Evolutionary conservation across 2,888 invertebrate genomes (phyloP), one percentile per base, ranked within the genome.

Genomic region (Dicyrtomina minuta): DNA sequence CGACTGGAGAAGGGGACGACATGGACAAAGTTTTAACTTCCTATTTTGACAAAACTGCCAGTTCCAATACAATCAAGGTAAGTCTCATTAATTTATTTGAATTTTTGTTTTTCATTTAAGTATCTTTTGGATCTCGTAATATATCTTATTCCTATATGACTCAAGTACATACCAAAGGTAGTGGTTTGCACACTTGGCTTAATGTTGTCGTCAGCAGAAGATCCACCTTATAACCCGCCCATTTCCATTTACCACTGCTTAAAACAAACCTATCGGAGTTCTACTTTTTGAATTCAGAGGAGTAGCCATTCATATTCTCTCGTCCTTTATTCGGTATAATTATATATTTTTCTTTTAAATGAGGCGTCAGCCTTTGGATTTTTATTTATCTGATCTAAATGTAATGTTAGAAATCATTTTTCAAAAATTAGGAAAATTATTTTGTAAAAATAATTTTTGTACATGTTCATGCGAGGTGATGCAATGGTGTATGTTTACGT

Each of bases 21-120:
- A 78, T 78, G 78, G 78, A 78, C 62, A 78, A 78, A 69, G 78
- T 78, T 49, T 73, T 78, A 12, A 78, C 78, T 41, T 76, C 76
- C 24, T 78, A 78, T 67, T 78, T 78, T 71, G 78, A 78, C 72
- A 78, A 78, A 70, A 77, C 78, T 24, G 78, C 76, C 68, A 78
- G 76, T 71, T 78, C 78, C 58, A 77, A 77, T 59, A 78, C 78
- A 27, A 78, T 78, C 39, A 78, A 78, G 72, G 78, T 78, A 65
- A 70, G 73, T 64, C 33, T 1, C 15, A 46, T 46, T 46, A 4
- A 15, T 27, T 10, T 27, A 58, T 58, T 22, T 12, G 20, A 56
- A 56, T 10, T 41, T 8, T 24, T 33, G 3, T 27, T 17, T 53
- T 53, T 46, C 5, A 17, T 4, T 46, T 46, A 17, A 46, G n/a